phyloP scores from a whole-genome alignment of 2,888 invertebrate genomes.

The Lamellibrachia columna region DNA sequence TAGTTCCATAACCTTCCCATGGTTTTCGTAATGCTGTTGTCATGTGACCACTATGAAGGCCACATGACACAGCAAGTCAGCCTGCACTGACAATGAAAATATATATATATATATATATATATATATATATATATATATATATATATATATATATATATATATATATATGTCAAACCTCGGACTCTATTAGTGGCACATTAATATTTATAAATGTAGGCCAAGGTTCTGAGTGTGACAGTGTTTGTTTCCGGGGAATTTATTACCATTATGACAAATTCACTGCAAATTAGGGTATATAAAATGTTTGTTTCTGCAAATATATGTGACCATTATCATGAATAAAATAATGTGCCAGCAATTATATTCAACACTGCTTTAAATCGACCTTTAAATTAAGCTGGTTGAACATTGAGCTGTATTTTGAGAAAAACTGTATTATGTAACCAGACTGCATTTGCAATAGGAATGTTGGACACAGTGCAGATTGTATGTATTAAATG shows the following conservation, averaged over 20 bases:
- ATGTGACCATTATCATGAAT: background rate
- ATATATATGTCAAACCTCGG: background rate
- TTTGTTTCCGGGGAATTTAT: background rate
- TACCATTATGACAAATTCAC: background rate
- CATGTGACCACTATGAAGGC: background rate
- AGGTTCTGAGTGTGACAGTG: background rate
- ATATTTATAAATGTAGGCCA: background rate
- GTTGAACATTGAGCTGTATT: background rate
- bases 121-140: background rate
- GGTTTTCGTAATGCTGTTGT: no score
- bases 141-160: background rate
- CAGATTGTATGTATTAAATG: background rate
- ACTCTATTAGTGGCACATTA: background rate
- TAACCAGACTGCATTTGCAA: background rate
- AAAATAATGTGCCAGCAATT: background rate
- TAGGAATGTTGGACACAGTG: background rate
- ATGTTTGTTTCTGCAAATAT: background rate
- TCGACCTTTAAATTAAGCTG: background rate
- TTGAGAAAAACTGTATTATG: background rate
- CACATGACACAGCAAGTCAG: background rate
- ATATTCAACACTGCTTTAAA: constrained; percentile 3
- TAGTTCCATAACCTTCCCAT: no score
- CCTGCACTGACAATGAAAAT: background rate
- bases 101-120: background rate
- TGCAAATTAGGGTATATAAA: background rate